These are phyloP conservation scores for Rhea americana DNA, from an alignment of 2,113 vertebrate species.

Conservation along the genomic window DNA sequence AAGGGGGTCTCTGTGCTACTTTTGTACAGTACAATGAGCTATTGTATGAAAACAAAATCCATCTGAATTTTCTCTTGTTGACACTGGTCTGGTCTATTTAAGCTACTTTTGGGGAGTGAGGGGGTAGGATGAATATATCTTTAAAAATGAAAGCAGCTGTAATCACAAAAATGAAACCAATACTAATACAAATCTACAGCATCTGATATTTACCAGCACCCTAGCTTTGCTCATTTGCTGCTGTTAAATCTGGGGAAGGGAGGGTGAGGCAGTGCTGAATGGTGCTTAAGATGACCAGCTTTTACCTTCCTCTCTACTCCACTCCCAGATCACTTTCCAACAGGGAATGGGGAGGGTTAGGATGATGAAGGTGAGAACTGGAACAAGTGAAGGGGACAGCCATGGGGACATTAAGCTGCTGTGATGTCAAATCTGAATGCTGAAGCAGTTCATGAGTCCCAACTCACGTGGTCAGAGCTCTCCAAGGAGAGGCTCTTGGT, in stretches of 20 bases:
- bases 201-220: constrained; percentile 53
- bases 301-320: constrained; percentile 42
- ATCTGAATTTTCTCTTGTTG: constrained; percentile 49
- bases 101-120: constrained; percentile 43
- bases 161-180: constrained; percentile 65
- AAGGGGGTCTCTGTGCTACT: constrained; percentile 52
- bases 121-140: constrained; percentile 47
- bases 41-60: constrained; percentile 54
- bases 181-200: constrained; percentile 54
- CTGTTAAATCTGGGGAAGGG: constrained; percentile 10
- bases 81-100: constrained; percentile 68
- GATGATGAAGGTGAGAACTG: constrained; percentile 50
- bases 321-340: constrained; percentile 29
- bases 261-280: background rate
- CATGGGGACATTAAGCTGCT: constrained; percentile 58
- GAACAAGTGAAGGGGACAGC: constrained; percentile 43
- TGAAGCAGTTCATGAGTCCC: constrained; percentile 90
- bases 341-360: constrained; percentile 18
- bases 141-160: constrained; percentile 67
- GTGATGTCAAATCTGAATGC: constrained; percentile 70
- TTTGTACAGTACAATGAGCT: constrained; percentile 50
- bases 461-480: constrained; percentile 92
- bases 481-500: constrained; percentile 96
- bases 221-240: constrained; percentile 47
- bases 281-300: constrained; percentile 24